Evolutionary conservation across 2,888 invertebrate species (phyloP), one percentile per base, ranked within the genome.

Genomic region (Acanthosoma haemorrhoidale): DNA sequence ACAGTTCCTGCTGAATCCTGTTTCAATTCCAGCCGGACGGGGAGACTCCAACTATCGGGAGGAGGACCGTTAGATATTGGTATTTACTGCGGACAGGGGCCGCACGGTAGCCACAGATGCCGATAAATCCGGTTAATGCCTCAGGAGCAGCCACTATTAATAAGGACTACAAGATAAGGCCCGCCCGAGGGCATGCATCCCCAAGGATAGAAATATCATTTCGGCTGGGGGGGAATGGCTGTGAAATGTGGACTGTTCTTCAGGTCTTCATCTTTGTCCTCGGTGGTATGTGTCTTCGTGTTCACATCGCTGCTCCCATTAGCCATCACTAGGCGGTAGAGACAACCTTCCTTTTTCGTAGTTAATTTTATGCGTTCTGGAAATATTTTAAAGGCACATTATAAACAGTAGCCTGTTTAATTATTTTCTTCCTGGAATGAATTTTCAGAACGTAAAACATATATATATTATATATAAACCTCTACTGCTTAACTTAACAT

Each of bases 131-230:
- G n/a, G 4, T 51, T 51, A 51, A 25, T 51, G 51, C 51, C 51
- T n/a, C n/a, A 25, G n/a, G 25, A 25, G 29, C 51, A 51, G 4
- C 25, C 18, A n/a, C 51, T n/a, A n/a, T n/a, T n/a, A n/a, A n/a
- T 6, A 21, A n/a, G 13, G 11, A 25, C 51, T n/a, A 25, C 29
- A 51, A 51, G 51, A 51, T 51, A 51, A 51, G 51, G 18, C 13
- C 51, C n/a, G n/a, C n/a, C n/a, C n/a, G n/a, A n/a, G n/a, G n/a
- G n/a, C n/a, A 51, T 51, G 29, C 25, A 51, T 51, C 25, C 5
- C 51, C n/a, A 43, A n/a, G 51, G 51, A 51, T 51, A 51, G 51
- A 51, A 51, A 51, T 51, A 51, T 51, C 51, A 51, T 51, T 51
- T n/a, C n/a, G 51, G 51, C n/a, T 1, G 21, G 15, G n/a, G 13